Conservation (phyloP, 2,113 vertebrate species). For the Peromyscus leucopus region DNA sequence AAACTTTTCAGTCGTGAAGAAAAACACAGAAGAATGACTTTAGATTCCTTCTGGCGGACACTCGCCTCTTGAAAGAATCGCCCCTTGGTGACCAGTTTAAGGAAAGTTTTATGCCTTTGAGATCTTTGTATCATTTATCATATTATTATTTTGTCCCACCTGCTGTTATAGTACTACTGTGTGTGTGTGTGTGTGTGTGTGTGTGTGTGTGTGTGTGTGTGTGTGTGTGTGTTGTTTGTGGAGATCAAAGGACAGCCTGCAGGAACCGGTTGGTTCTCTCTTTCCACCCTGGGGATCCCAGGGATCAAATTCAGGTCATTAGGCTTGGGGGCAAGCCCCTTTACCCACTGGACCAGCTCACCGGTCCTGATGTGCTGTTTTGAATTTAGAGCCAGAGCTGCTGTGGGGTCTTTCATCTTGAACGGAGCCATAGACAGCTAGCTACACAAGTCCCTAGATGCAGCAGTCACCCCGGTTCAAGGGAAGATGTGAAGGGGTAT, state of each 20-base stretch:
- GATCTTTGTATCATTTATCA: conserved; percentile 7
- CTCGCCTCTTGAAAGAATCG: conserved; percentile 40
- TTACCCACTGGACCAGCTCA: neutral
- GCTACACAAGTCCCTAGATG: neutral
- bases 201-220: neutral
- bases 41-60: conserved; percentile 33
- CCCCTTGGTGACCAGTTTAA: conserved; percentile 46
- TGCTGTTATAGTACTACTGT: neutral
- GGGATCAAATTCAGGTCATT: neutral
- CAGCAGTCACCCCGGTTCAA: neutral
- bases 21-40: conserved; percentile 63
- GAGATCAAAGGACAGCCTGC: neutral
- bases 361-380: conserved; percentile 24
- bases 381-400: neutral
- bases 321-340: neutral
- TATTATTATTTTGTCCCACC: conserved; percentile 9
- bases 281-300: neutral
- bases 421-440: neutral
- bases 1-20: conserved; percentile 56
- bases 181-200: neutral
- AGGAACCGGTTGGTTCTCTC: neutral
- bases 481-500: neutral
- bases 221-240: neutral
- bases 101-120: neutral
- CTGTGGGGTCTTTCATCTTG: neutral